These are phyloP conservation scores for Scrobipalpa atriplicella DNA, from an alignment of 2,888 invertebrate genomes.

Conservation along the genomic window DNA sequence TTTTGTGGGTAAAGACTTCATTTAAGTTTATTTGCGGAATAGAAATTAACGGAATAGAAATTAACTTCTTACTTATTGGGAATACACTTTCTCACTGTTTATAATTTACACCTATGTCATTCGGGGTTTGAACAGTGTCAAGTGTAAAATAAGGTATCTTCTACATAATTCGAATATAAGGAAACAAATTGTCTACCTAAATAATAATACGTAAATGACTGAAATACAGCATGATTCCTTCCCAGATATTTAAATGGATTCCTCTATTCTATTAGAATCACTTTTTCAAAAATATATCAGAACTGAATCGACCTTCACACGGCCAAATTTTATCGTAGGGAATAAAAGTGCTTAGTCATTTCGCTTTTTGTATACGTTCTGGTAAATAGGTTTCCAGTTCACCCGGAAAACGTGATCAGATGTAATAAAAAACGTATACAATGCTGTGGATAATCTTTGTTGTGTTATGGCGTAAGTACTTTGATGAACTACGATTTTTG, in stretches of 20 bases:
- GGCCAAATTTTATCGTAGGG: background rate
- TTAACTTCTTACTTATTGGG: background rate
- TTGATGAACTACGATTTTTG: background rate
- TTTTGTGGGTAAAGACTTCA: conserved; percentile 18
- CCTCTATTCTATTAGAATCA: too few species aligned
- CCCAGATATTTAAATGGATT: too few species aligned
- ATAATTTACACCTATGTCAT: background rate
- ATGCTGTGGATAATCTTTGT: conserved; percentile 7
- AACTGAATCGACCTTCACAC: background rate
- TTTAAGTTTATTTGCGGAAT: conserved; percentile 2
- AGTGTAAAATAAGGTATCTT: too few species aligned
- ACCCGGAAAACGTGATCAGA: background rate
- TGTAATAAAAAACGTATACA: conserved; percentile 3
- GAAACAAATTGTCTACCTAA: too few species aligned
- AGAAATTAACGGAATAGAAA: conserved; percentile 20
- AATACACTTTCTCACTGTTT: background rate
- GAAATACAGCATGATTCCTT: too few species aligned
- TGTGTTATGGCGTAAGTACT: background rate
- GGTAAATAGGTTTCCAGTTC: background rate
- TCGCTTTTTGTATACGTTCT: background rate
- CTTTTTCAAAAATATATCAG: background rate
- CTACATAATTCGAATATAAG: too few species aligned
- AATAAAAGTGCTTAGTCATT: background rate
- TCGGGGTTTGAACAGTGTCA: background rate
- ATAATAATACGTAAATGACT: too few species aligned